Evolutionary conservation across 2,888 invertebrate species (phyloP).

Genomic region (Nowickia ferox): DNA sequence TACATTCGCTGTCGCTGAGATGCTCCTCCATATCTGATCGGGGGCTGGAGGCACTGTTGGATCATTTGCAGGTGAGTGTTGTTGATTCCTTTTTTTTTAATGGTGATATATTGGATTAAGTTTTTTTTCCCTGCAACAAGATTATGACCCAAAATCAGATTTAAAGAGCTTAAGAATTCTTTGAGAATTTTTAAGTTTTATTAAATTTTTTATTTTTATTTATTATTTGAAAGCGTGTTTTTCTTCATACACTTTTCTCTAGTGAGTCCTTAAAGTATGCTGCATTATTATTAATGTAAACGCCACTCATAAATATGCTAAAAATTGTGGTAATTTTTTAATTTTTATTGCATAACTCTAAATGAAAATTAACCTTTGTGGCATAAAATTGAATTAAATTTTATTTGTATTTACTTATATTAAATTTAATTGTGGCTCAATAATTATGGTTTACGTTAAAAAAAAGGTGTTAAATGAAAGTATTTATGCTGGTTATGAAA

Average conservation of each 20-base stretch:
- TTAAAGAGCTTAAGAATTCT: no score
- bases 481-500: neutral
- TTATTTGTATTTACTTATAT: neutral
- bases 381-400: conserved; percentile 3
- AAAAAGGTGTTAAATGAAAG: neutral
- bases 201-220: neutral
- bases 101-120: no score
- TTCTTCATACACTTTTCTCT: neutral
- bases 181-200: no score
- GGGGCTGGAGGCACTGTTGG: conserved; percentile 93
- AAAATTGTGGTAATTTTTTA: neutral
- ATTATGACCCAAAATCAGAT: no score
- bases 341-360: neutral
- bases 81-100: neutral
- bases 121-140: no score
- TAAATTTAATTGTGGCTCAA: neutral
- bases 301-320: neutral
- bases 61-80: conserved; percentile 90
- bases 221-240: no score
- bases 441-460: neutral
- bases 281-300: neutral
- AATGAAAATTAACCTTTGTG: neutral
- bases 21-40: conserved; percentile 96
- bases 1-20: conserved; percentile 92
- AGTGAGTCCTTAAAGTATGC: conserved; percentile 12